phyloP scores from a whole-genome alignment of 2,888 invertebrate species.

The Drosophila ezoana region DNA sequence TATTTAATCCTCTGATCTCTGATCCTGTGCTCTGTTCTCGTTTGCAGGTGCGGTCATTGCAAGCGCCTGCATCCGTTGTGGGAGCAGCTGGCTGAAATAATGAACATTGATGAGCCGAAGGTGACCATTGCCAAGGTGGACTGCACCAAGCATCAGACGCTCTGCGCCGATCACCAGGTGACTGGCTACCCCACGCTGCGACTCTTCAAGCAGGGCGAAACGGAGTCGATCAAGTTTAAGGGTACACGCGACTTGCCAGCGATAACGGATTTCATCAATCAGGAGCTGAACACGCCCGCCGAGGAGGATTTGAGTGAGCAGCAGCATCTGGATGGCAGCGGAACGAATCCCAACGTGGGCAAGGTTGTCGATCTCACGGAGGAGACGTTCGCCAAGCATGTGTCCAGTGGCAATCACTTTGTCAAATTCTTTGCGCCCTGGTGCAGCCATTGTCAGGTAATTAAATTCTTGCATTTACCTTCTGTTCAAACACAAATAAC shows the following conservation, averaged over 20 bases:
- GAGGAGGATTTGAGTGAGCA: conserved; percentile 45
- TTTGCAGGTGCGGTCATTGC: conserved; percentile 93
- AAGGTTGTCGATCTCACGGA: conserved; percentile 90
- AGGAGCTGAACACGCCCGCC: conserved; percentile 86
- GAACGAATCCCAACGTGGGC: conserved; percentile 59
- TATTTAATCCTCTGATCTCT: neutral
- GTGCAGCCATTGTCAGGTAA: conserved; percentile 94
- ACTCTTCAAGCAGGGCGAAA: conserved; percentile 90
- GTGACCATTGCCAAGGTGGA: conserved; percentile 93
- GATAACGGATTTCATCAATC: conserved; percentile 91
- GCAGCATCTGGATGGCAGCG: conserved; percentile 7
- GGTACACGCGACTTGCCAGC: conserved; percentile 92
- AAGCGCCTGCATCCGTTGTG: conserved; percentile 93
- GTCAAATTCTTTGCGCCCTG: conserved; percentile 97
- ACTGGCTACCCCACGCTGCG: conserved; percentile 93
- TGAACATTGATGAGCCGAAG: conserved; percentile 87
- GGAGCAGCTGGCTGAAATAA: conserved; percentile 92
- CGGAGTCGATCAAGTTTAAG: conserved; percentile 90
- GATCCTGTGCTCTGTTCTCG: neutral
- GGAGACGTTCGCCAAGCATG: conserved; percentile 90
- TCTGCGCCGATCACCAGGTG: conserved; percentile 92
- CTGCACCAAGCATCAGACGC: conserved; percentile 90
- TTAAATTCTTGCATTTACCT: neutral
- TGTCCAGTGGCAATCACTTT: conserved; percentile 92
- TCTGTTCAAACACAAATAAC: neutral